Conservation (phyloP, 1,140 invertebrate species). For the Calosoma granatense region DNA sequence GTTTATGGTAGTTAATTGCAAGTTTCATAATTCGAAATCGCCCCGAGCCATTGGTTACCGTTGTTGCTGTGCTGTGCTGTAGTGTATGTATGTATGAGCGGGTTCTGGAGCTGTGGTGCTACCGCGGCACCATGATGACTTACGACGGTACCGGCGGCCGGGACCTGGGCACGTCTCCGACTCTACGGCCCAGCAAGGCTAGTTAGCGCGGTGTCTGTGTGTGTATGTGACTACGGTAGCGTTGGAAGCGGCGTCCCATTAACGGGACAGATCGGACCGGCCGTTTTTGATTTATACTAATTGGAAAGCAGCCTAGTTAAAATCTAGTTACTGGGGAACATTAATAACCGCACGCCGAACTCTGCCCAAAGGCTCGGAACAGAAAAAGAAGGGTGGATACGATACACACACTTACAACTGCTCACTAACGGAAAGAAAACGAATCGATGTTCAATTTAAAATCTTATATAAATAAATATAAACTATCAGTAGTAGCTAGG, state of each 20-base stretch:
- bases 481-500: too few species aligned
- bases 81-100: too few species aligned
- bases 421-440: background rate
- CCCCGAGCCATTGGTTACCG: background rate
- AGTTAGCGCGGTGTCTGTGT: background rate
- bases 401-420: conserved; percentile 15
- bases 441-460: conserved; percentile 3
- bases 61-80: background rate
- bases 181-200: background rate
- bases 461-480: too few species aligned
- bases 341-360: conserved; percentile 7
- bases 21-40: background rate
- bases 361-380: conserved; percentile 5
- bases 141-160: background rate
- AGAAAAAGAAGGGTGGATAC: conserved; percentile 11
- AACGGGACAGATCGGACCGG: conserved; percentile 13
- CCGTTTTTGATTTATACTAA: conserved; percentile 17
- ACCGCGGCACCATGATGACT: background rate
- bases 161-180: background rate
- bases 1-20: background rate
- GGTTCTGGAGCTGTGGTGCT: too few species aligned
- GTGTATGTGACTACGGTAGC: conserved; percentile 1
- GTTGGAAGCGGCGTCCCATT: conserved; percentile 4
- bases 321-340: conserved; percentile 8
- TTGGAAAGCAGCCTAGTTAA: conserved; percentile 18